Evolutionary conservation across 2,797 vertebrate species (phyloP).

Genomic region (Uromys caudimaculatus): DNA sequence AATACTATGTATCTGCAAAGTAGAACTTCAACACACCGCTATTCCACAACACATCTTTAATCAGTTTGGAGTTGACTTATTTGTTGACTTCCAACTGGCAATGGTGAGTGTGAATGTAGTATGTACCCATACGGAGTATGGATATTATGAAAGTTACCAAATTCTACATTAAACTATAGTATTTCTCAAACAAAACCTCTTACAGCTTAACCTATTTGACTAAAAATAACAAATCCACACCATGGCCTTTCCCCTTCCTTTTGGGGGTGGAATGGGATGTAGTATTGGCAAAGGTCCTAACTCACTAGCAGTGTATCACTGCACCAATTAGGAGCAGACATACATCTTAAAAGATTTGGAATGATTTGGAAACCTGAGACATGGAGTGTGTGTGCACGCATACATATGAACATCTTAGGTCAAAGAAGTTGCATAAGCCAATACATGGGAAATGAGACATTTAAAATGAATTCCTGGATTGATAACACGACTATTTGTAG

Average conservation of each 20-base stretch:
- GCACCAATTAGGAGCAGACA: neutral
- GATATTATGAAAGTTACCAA: neutral
- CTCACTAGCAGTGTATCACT: neutral
- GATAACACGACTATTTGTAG: neutral
- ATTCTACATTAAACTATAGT: neutral
- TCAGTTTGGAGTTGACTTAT: neutral
- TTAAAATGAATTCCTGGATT: slow-evolving; percentile 28
- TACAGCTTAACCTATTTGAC: neutral
- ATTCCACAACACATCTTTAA: neutral
- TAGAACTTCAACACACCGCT: neutral
- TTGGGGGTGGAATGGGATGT: neutral
- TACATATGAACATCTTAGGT: neutral
- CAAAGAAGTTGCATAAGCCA: neutral
- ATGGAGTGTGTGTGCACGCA: neutral
- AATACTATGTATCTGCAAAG: neutral
- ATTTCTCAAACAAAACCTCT: neutral
- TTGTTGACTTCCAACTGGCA: slow-evolving; percentile 17
- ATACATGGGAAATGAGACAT: slow-evolving; percentile 35
- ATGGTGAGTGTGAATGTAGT: neutral
- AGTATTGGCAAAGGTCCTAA: neutral
- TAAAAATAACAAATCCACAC: neutral
- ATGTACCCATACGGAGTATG: neutral
- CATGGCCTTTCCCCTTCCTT: neutral
- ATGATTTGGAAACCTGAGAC: slow-evolving; percentile 4
- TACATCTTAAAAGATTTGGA: slow-evolving; percentile 9